These are phyloP conservation scores for Acanthopleura granulata DNA, from an alignment of 2,888 invertebrate genomes.

Conservation along the genomic window DNA sequence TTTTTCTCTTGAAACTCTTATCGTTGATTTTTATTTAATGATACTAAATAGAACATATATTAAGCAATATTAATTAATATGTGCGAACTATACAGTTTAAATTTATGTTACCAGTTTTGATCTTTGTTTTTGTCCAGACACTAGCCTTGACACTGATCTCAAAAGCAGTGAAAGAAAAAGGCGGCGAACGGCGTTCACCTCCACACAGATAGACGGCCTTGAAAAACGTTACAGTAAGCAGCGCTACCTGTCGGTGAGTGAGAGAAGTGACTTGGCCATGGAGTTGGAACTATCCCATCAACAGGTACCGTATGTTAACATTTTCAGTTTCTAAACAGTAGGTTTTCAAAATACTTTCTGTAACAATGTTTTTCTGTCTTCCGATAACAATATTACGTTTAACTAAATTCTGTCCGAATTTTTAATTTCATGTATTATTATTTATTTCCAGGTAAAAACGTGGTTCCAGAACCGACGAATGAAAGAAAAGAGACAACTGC, in stretches of 20 bases:
- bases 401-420: too few relatives aligned
- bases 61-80: too few relatives aligned
- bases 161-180: constrained; percentile 35
- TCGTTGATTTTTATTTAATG: too few relatives aligned
- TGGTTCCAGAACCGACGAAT: constrained; percentile 98
- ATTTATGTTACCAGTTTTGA: too few relatives aligned
- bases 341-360: too few relatives aligned
- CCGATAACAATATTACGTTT: too few relatives aligned
- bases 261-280: constrained; percentile 40
- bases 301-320: constrained; percentile 39
- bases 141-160: neutral
- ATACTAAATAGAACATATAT: too few relatives aligned
- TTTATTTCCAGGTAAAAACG: constrained; percentile 82
- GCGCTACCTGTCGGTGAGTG: constrained; percentile 49
- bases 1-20: too few relatives aligned
- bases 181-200: constrained; percentile 46
- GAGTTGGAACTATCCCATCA: constrained; percentile 43
- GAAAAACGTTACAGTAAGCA: constrained; percentile 43
- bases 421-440: too few relatives aligned
- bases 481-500: constrained; percentile 84
- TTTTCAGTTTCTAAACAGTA: too few relatives aligned
- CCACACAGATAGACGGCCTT: constrained; percentile 42
- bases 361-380: too few relatives aligned
- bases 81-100: too few relatives aligned
- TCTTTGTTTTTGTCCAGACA: neutral